Base-by-base conservation (phyloP, 1,140 invertebrate genomes). In the Drosophila jambulina region DNA sequence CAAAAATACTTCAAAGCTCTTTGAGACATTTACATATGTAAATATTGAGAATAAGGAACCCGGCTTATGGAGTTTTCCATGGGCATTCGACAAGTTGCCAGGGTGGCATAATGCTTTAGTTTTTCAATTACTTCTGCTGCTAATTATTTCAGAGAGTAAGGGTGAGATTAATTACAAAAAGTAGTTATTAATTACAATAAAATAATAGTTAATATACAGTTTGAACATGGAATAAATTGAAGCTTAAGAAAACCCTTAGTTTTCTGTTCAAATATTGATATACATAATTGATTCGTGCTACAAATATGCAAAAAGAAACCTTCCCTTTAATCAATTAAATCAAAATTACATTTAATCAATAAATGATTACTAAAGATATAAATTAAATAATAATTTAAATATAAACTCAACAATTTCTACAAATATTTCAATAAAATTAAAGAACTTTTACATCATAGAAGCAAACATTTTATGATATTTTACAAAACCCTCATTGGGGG, bases 1-100 rank as follows among this genome's bases (percentile, higher is more conserved):
- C 43, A 54, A 67, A 54, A 80, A 76, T 65, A 65, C 38, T 65
- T 57, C 51, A 74, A 72, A 82, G 64, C 46, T 51, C 61, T 71
- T 65, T 64, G 19, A 42, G 25, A 53, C 57, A 86, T 86, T 75
- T 82, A 64, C 63, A 84, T 84, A 75, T 78, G 65, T 72, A 75
- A 65, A 75, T 80, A 63, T 40, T 42, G 32, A 23, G 42, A 56
- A 57, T 34, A 40, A 58, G 40, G 23, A 29, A 25, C 45, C 23
- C 2, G 29, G 71, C 57, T 23, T 32, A 62, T 19, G 48, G 46
- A 29, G 21, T 46, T 40, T 45, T 15, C 27, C 32, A 58, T 19
- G 38, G 67, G 32, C 51, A 29, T 42, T 59, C 53, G 27, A 40
- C 43, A 23, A 38, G 65, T 40, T 57, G 42, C 6, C 13, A 34